Base-by-base conservation (phyloP, 2,797 vertebrate species). In the Aotus griseimembra region DNA sequence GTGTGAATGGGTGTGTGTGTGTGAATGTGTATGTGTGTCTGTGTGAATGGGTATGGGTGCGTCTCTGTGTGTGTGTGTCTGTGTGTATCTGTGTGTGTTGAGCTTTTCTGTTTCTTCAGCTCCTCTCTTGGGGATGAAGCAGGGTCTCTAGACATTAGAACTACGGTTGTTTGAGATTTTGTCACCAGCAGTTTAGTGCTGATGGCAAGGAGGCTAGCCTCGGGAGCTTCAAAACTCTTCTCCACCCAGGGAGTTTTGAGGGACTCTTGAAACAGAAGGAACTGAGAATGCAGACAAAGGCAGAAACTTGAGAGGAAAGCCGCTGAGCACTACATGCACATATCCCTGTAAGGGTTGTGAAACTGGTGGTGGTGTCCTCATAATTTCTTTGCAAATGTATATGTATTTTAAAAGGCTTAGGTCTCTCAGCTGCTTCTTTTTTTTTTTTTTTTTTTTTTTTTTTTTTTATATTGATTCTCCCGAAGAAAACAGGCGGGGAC, bases 1-100 rank as follows among this genome's bases (percentile, higher is more conserved):
- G 36, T 36, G 36, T 36, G 36, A 36, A 36, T 36, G 36, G 36
- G 36, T 76, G 28, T 80, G 5, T 13, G n/a, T 46, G 0, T 76
- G 36, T 39, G 10, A 5, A 2, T 10, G 5, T 19, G 2, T 50
- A 36, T 39, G 12, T 10, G 26, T 48, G 0, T 77, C 2, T 17
- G 22, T 50, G 22, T 24, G 39, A 36, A 36, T 36, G 36, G 36
- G 36, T 36, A 36, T 17, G 17, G 36, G 22, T 24, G 44, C 14
- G 5, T 28, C 36, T 36, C 36, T 36, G 36, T 36, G 5, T 39
- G 36, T 77, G 17, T 44, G 20, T 76, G 3, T 15, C 3, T 39
- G n/a, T n/a, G 4, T 15, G 15, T n/a, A 28, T 76, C 26, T 80
- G 44, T 36, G 5, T 30, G 12, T n/a, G 28, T 73, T 10, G 11